Conservation (phyloP, 2,113 vertebrate genomes). For the Macquaria ambigua region DNA sequence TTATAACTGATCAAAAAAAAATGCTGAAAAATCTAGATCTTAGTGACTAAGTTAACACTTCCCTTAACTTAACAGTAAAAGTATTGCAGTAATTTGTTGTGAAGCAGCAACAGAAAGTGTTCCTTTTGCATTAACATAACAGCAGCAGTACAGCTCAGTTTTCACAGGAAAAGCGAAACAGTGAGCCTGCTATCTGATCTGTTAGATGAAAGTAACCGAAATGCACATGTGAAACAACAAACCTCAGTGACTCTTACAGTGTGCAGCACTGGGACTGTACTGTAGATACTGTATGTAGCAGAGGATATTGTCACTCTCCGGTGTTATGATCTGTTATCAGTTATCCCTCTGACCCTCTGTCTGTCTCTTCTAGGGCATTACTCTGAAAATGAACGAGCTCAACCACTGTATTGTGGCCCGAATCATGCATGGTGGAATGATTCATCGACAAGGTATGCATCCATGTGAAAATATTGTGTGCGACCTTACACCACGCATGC, state of each 20-base stretch:
- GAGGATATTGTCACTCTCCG: background rate
- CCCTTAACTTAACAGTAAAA: background rate
- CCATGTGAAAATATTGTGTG: background rate
- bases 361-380: slow-evolving; percentile 90
- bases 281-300: background rate
- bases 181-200: background rate
- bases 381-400: slow-evolving; percentile 99
- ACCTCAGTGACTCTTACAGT: background rate
- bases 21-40: too few relatives aligned
- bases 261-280: background rate
- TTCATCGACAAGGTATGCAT: slow-evolving; percentile 95
- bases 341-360: background rate
- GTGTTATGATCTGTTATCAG: background rate
- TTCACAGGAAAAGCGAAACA: too few relatives aligned
- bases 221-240: background rate
- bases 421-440: slow-evolving; percentile 99
- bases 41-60: background rate
- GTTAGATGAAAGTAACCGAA: background rate
- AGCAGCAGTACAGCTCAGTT: background rate
- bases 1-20: background rate
- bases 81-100: background rate
- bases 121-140: background rate
- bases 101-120: background rate
- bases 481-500: background rate
- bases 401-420: slow-evolving; percentile 99